A percentile compares a stretch with the other conserved stretches of the same genome.
phyloP scores from a whole-genome alignment of 2,797 vertebrate species.

The Kryptopterus vitreolus region DNA sequence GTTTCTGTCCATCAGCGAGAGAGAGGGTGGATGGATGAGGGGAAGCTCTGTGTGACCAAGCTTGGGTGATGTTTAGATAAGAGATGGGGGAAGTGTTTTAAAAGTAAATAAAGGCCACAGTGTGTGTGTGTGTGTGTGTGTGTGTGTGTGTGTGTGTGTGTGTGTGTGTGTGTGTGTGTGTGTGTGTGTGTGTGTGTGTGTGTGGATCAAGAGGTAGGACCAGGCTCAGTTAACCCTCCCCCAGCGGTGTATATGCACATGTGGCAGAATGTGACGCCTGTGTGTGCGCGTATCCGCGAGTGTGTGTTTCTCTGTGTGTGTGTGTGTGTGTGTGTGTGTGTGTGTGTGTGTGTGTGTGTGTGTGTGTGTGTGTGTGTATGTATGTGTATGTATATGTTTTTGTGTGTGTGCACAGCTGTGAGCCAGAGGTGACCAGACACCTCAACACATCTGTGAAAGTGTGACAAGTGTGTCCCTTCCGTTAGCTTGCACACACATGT shows the following conservation, averaged over 20 bases:
- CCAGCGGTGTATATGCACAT: slow-evolving; percentile 45
- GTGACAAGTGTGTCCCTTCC: slow-evolving; percentile 32
- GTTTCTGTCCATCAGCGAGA: slow-evolving; percentile 17
- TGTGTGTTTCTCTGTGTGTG: slow-evolving; percentile 40
- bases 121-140: slow-evolving; percentile 39
- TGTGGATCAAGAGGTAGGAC: slow-evolving; percentile 27
- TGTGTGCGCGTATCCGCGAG: slow-evolving; percentile 6
- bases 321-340: neutral
- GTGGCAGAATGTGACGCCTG: slow-evolving; percentile 40
- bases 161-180: slow-evolving; percentile 39
- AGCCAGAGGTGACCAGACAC: slow-evolving; percentile 43
- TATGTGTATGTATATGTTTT: too few species aligned
- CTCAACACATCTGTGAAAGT: slow-evolving; percentile 50
- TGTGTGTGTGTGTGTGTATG: slow-evolving; percentile 15
- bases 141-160: slow-evolving; percentile 35
- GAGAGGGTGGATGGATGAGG: slow-evolving; percentile 25
- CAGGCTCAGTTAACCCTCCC: slow-evolving; percentile 45
- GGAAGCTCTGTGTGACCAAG: slow-evolving; percentile 40
- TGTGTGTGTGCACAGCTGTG: slow-evolving; percentile 53
- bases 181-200: slow-evolving; percentile 38
- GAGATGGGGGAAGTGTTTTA: slow-evolving; percentile 44
- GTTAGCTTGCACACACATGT: slow-evolving; percentile 29
- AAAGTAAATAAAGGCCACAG: slow-evolving; percentile 53
- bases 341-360: slow-evolving; percentile 13
- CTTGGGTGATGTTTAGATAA: slow-evolving; percentile 52